phyloP scores from a whole-genome alignment of 2,113 vertebrate genomes.

The Channa argus region DNA sequence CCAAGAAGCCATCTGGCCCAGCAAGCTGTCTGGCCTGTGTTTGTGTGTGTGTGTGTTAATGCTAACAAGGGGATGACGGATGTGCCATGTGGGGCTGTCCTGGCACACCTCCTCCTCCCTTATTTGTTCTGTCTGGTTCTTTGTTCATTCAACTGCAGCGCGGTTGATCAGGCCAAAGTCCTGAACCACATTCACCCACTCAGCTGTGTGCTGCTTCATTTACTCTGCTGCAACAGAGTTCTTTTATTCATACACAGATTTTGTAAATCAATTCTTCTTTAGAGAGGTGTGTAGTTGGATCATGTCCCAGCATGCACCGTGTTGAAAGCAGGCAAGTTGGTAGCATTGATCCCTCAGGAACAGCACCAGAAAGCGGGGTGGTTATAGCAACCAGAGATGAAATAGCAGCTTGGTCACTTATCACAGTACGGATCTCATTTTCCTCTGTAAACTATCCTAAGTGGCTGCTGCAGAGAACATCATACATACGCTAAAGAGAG shows the following conservation, averaged over 20 bases:
- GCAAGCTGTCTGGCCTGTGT: conserved; percentile 73
- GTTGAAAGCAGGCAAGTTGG: background rate
- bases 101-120: conserved; percentile 42
- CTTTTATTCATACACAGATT: conserved; percentile 50
- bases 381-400: background rate
- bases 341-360: background rate
- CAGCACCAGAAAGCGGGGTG: background rate
- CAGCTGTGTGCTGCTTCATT: conserved; percentile 11
- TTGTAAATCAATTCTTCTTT: conserved; percentile 1
- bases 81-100: conserved; percentile 40
- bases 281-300: background rate
- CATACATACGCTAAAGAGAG: no score
- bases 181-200: conserved; percentile 18
- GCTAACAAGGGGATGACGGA: conserved; percentile 82
- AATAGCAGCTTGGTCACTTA: background rate
- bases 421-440: background rate
- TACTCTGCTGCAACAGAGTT: background rate
- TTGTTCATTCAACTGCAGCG: conserved; percentile 23
- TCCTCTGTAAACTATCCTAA: no score
- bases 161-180: conserved; percentile 47
- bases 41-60: conserved; percentile 18
- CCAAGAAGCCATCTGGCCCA: conserved; percentile 84
- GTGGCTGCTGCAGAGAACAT: no score
- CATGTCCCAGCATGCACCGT: conserved; percentile 21
- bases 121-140: conserved; percentile 29